Evolutionary conservation across 2,113 vertebrate species (phyloP).

Genomic region (Sisor rabdophorus): DNA sequence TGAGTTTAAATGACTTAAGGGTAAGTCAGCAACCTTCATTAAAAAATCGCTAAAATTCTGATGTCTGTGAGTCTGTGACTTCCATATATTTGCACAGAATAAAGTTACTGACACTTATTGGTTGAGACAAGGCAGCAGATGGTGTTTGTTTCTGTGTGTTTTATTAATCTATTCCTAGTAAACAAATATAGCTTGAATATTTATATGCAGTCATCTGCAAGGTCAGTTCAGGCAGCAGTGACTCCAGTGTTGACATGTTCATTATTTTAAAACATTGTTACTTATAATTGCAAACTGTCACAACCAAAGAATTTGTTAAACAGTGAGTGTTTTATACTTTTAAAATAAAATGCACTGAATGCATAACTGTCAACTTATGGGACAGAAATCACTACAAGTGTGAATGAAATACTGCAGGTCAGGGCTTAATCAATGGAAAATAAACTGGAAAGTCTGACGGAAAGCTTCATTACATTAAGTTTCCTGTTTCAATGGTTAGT

Average conservation of each 20-base stretch:
- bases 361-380: background rate
- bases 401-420: conserved; percentile 1
- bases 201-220: background rate
- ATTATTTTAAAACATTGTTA: background rate
- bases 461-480: no score
- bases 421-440: background rate
- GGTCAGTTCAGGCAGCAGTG: conserved; percentile 1
- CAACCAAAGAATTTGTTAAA: background rate
- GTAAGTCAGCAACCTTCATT: background rate
- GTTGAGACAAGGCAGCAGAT: conserved; percentile 4
- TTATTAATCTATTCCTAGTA: conserved; percentile 12
- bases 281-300: no score
- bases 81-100: background rate
- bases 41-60: background rate
- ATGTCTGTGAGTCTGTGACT: background rate
- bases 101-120: background rate
- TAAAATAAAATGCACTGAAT: background rate
- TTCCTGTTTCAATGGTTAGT: background rate
- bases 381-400: background rate
- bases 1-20: background rate
- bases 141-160: conserved; percentile 27
- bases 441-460: no score
- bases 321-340: background rate
- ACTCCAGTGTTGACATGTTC: background rate
- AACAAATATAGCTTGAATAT: conserved; percentile 1